Base-by-base conservation (phyloP, 2,888 invertebrate genomes). In the Perdita meconis region DNA sequence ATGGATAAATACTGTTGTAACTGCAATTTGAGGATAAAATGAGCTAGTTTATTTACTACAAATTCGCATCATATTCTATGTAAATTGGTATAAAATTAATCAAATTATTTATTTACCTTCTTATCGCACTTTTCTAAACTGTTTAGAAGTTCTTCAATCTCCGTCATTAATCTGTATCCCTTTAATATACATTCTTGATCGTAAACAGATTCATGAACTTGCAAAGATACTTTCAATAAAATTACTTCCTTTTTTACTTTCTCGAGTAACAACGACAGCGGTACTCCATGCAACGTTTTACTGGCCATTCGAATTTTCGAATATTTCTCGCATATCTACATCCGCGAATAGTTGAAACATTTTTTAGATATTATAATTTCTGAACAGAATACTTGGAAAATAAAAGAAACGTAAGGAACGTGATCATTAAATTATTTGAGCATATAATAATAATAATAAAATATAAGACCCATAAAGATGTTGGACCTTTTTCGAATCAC, bases 1-100 rank as follows among this genome's bases (percentile, higher is more conserved):
- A 88, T 77, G 13, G 83, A 85, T 56, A 90, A 73, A 70, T 86
- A 88, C 60, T 89, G 86, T 36, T 89, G 90, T n/a, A 90, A 85
- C 89, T 89, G 69, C 40, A 73, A 74, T 64, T 70, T 16, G 4
- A 70, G 67, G 64, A 72, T 16, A 63, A 70, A 24, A 60, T 16
- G 16, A 50, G 40, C 53, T 44, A 47, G 36, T 51, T 72, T 42
- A 1, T 24, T 30, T 2, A 19, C 6, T 36, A 38, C n/a, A n/a
- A n/a, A n/a, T 13, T 55, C 16, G 8, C 26, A 16, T 56, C 56
- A 59, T 34, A 71, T 55, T 40, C 53, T 38, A 67, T 12, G 60
- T 64, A 50, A 26, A 63, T 22, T 26, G 16, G 36, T 59, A 59
- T n/a, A 51, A 61, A 57, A 42, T 55, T 51, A 30, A 56, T 55